phyloP scores from a whole-genome alignment of 2,113 vertebrate genomes.

The Pseudois nayaur region DNA sequence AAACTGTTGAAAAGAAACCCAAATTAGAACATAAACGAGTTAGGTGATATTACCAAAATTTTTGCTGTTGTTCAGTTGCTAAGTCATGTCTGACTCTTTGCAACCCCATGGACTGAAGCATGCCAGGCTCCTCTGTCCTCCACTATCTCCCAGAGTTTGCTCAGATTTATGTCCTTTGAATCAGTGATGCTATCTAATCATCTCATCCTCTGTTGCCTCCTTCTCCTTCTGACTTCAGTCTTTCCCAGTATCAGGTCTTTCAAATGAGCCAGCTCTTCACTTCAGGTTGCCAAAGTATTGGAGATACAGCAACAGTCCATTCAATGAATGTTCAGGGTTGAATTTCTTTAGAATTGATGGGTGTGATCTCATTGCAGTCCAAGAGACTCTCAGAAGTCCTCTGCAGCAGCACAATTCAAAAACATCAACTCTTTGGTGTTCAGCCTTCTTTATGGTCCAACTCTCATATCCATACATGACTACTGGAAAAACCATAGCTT shows the following conservation, averaged over 20 bases:
- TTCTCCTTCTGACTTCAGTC: background rate
- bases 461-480: background rate
- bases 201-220: background rate
- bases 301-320: background rate
- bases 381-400: background rate
- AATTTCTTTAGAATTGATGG: background rate
- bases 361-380: background rate
- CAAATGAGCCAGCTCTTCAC: background rate
- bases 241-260: background rate
- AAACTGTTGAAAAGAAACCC: background rate
- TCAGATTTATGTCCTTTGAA: background rate
- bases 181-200: background rate
- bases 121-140: background rate
- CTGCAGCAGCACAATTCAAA: background rate
- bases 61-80: background rate
- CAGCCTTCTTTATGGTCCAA: background rate
- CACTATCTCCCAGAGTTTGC: background rate
- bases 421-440: background rate
- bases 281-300: background rate
- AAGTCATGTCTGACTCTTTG: background rate
- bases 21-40: background rate
- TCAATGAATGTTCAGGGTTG: background rate
- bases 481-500: background rate
- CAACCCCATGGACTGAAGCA: background rate
- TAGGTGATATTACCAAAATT: background rate